These are phyloP conservation scores for Clarias gariepinus DNA, from an alignment of 2,113 vertebrate genomes.

Conservation along the genomic window DNA sequence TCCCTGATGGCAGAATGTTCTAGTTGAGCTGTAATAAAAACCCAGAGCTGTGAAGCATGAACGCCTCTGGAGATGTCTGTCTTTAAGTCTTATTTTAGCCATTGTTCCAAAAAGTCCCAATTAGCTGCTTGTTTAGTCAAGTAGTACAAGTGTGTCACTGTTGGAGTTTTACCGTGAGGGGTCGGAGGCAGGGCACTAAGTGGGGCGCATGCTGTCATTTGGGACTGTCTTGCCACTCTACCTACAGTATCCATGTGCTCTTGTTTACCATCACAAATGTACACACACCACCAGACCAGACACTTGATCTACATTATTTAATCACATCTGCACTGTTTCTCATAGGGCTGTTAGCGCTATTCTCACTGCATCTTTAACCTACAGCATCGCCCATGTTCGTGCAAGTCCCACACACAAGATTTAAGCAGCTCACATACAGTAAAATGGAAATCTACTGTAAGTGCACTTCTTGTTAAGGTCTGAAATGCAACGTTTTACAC, in stretches of 20 bases:
- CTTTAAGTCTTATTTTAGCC: slow-evolving; percentile 25
- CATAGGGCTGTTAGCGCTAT: background rate
- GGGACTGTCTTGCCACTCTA: background rate
- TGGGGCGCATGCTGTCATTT: slow-evolving; percentile 1
- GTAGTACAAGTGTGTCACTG: slow-evolving; percentile 11
- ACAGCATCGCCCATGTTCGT: background rate
- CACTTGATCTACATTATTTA: slow-evolving; percentile 37
- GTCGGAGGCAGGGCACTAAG: background rate
- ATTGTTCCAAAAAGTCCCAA: slow-evolving; percentile 2
- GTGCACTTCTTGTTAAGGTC: background rate
- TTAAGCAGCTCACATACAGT: background rate
- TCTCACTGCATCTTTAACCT: too few relatives aligned
- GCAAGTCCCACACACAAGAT: background rate
- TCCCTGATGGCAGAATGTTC: background rate
- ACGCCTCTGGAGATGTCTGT: slow-evolving; percentile 5
- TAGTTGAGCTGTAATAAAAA: slow-evolving; percentile 1
- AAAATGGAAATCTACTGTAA: background rate
- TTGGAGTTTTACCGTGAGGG: background rate
- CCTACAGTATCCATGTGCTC: background rate
- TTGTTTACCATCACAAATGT: background rate
- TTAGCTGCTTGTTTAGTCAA: background rate
- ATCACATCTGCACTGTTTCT: slow-evolving; percentile 23
- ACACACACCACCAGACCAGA: background rate
- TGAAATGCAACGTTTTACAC: background rate
- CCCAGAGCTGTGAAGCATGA: background rate